A percentile compares a stretch with the other conserved stretches of the same genome.
phyloP scores from a whole-genome alignment of 1,140 invertebrate species.

The Magallana angulata region DNA sequence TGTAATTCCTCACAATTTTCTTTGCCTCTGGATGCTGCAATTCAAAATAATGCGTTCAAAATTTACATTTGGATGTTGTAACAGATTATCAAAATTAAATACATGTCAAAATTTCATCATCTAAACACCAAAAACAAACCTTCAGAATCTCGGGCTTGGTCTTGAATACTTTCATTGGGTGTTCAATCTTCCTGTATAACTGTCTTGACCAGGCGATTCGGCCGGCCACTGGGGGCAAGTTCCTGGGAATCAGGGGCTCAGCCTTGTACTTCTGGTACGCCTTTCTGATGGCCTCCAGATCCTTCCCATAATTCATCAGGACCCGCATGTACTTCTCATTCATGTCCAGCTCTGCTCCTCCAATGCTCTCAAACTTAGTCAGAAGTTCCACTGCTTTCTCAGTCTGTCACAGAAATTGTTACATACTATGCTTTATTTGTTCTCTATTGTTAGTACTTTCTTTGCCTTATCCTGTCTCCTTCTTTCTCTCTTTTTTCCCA shows the following conservation, averaged over 20 bases:
- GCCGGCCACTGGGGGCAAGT: conserved; percentile 80
- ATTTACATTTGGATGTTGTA: conserved; percentile 5
- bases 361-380: conserved; percentile 78
- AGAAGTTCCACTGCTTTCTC: conserved; percentile 78
- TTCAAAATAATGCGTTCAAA: conserved; percentile 33
- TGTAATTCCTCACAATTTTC: conserved; percentile 84
- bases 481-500: background rate
- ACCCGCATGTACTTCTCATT: conserved; percentile 91
- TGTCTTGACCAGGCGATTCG: conserved; percentile 81
- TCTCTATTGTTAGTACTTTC: background rate
- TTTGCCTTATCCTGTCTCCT: background rate
- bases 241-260: conserved; percentile 78
- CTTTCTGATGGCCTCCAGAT: conserved; percentile 91
- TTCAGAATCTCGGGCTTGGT: conserved; percentile 78
- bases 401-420: conserved; percentile 65
- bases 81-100: conserved; percentile 16
- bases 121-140: conserved; percentile 59
- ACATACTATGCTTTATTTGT: background rate
- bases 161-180: conserved; percentile 82
- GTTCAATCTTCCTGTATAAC: conserved; percentile 80
- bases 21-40: conserved; percentile 81
- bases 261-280: conserved; percentile 80
- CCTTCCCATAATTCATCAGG: conserved; percentile 89
- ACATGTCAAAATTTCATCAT: background rate
- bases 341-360: conserved; percentile 76